These are phyloP conservation scores for Tetranychus piercei DNA, from an alignment of 2,888 invertebrate genomes.

Conservation along the genomic window DNA sequence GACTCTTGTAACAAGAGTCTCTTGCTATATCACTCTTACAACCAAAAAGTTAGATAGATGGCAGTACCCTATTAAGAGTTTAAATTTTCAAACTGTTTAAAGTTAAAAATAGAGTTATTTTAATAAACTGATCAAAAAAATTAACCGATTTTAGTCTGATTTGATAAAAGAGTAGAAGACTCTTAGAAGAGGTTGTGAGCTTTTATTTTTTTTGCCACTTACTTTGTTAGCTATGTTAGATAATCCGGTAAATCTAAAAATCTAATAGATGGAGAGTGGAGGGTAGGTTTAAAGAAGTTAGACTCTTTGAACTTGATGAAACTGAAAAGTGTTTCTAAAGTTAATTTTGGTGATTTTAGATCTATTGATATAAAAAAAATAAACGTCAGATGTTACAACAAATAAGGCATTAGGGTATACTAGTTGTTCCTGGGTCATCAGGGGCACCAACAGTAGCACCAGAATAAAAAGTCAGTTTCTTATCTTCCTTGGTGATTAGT, in stretches of 20 bases:
- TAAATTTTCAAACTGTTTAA: too few relatives aligned
- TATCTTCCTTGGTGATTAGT: slow-evolving; percentile 15
- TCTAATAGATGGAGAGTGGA: slow-evolving; percentile 48
- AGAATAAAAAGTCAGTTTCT: background rate
- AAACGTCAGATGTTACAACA: slow-evolving; percentile 8
- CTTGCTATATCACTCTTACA: too few relatives aligned
- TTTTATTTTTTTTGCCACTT: too few relatives aligned
- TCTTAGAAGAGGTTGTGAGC: too few relatives aligned
- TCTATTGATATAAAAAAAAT: slow-evolving; percentile 16
- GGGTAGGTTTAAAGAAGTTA: slow-evolving; percentile 58
- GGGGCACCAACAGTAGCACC: background rate
- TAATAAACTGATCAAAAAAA: too few relatives aligned
- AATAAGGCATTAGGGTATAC: background rate
- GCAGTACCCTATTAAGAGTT: too few relatives aligned
- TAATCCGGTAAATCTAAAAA: background rate
- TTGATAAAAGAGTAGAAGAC: too few relatives aligned
- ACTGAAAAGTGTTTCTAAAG: slow-evolving; percentile 44
- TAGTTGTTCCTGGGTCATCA: background rate
- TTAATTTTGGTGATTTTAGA: slow-evolving; percentile 13
- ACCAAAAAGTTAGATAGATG: too few relatives aligned
- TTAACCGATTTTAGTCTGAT: too few relatives aligned
- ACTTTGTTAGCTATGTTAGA: background rate
- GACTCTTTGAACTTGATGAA: slow-evolving; percentile 84
- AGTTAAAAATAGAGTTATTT: too few relatives aligned
- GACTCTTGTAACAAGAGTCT: too few relatives aligned